phyloP scores from a whole-genome alignment of 2,797 vertebrate species.

The Gephyroberyx darwinii region DNA sequence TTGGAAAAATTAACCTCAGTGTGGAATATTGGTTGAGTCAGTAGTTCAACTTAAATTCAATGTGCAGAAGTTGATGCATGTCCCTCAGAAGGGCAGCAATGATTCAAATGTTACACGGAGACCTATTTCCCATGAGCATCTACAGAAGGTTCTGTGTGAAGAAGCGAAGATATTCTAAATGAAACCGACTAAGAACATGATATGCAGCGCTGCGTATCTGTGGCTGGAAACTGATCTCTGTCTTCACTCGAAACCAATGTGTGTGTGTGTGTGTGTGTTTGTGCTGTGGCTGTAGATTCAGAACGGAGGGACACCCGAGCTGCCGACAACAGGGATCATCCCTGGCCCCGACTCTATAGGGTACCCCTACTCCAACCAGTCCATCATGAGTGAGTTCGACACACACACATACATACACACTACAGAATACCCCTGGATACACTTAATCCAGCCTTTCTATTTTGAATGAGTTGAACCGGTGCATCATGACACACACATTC shows the following conservation, averaged over 20 bases:
- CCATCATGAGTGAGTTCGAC: conserved; percentile 90
- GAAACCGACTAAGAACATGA: no score
- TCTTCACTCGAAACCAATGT: conserved; percentile 1
- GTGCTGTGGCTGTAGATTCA: conserved; percentile 82
- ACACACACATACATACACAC: background rate
- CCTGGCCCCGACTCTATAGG: conserved; percentile 92
- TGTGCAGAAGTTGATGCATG: background rate
- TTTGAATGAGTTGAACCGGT: background rate
- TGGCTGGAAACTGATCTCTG: background rate
- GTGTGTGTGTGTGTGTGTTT: background rate
- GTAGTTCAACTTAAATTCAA: background rate
- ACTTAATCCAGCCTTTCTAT: background rate
- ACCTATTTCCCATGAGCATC: background rate
- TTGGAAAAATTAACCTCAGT: background rate
- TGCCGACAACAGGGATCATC: conserved; percentile 86
- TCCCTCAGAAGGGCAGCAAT: no score
- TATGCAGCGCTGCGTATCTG: no score
- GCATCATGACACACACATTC: no score
- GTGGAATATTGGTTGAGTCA: background rate
- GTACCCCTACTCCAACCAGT: conserved; percentile 95
- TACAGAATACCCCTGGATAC: no score
- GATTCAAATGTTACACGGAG: no score
- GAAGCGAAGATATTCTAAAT: background rate
- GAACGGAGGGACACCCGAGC: conserved; percentile 93
- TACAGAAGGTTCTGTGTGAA: background rate